Evolutionary conservation across 2,888 invertebrate genomes (phyloP).

Genomic region (Sinohyriopsis cumingii): DNA sequence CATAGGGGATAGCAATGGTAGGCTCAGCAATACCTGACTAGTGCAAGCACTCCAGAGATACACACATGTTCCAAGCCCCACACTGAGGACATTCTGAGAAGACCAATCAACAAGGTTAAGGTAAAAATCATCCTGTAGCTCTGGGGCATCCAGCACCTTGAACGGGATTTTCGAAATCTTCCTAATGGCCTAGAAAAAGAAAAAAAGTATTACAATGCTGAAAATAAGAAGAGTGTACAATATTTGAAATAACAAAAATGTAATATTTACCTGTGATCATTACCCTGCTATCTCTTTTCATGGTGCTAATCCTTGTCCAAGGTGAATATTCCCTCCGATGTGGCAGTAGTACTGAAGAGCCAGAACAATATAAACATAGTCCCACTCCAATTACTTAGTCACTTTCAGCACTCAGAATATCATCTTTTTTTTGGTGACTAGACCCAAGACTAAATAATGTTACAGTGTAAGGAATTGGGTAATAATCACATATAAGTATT

Average conservation of each 20-base stretch:
- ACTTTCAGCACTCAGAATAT: no score
- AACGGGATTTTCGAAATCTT: conserved; percentile 99
- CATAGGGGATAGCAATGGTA: no score
- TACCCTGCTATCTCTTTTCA: background rate
- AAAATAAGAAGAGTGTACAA: background rate
- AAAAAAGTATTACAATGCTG: background rate
- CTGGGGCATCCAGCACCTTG: conserved; percentile 96
- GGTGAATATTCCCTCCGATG: background rate
- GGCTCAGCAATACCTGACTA: conserved; percentile 81
- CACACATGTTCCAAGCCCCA: conserved; percentile 97
- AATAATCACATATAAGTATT: no score
- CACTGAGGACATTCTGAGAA: conserved; percentile 97
- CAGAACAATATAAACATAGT: no score
- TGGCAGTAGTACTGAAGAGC: background rate
- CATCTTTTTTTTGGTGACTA: no score
- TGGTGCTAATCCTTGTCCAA: background rate
- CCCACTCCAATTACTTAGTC: no score
- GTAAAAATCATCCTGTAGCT: conserved; percentile 98
- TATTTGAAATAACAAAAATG: background rate
- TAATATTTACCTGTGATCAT: background rate
- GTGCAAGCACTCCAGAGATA: conserved; percentile 99
- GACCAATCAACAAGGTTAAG: conserved; percentile 99
- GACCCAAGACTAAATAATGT: no score
- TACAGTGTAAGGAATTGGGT: no score
- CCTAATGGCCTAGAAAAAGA: conserved; percentile 81